Conservation (phyloP, 1,140 invertebrate species). For the Aradophagus sp. region DNA sequence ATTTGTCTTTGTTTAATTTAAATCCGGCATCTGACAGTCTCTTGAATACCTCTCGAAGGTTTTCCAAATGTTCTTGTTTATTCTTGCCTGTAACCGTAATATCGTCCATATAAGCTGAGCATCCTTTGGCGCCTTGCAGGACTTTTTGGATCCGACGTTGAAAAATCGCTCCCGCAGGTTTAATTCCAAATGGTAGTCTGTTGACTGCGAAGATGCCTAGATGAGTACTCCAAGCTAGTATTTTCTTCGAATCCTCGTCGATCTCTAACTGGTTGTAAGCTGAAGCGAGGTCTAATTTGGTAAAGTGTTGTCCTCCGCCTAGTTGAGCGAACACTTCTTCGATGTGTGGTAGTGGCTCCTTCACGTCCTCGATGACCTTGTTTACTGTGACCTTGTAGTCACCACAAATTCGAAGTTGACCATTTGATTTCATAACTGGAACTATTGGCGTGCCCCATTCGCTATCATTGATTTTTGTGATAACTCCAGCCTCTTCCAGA, state of each 20-base stretch:
- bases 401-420: constrained; percentile 70
- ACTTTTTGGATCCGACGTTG: constrained; percentile 62
- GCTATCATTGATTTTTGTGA: constrained; percentile 29
- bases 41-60: constrained; percentile 55
- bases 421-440: constrained; percentile 71
- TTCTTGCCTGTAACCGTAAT: constrained; percentile 52
- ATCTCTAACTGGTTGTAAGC: constrained; percentile 68
- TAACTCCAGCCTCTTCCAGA: constrained; percentile 45
- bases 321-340: constrained; percentile 54
- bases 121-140: constrained; percentile 56
- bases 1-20: constrained; percentile 50
- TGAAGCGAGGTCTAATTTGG: constrained; percentile 64
- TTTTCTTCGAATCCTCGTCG: constrained; percentile 54
- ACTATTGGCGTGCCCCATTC: constrained; percentile 76
- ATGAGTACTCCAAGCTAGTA: constrained; percentile 66
- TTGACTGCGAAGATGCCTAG: constrained; percentile 63
- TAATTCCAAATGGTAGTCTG: constrained; percentile 61
- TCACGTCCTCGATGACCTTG: constrained; percentile 60
- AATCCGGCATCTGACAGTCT: constrained; percentile 26
- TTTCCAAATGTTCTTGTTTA: constrained; percentile 54
- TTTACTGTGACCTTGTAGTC: constrained; percentile 75
- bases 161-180: constrained; percentile 54
- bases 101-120: constrained; percentile 59
- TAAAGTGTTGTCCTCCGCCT: constrained; percentile 60
- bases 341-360: constrained; percentile 64